phyloP scores from a whole-genome alignment of 1,140 invertebrate genomes.

The Tetranychus cinnabarinus region DNA sequence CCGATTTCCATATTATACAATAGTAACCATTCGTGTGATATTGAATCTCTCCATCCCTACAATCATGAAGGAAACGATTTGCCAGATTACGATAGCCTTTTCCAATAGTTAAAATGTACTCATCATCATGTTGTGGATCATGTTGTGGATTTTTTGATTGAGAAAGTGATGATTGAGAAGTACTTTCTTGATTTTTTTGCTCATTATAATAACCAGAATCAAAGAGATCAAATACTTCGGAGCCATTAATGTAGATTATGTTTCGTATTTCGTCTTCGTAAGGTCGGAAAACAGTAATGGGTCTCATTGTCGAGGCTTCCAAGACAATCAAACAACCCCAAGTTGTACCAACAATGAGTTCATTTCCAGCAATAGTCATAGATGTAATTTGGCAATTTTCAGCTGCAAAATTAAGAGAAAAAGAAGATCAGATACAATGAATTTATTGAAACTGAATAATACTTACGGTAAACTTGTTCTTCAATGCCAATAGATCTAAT shows the following conservation, averaged over 20 bases:
- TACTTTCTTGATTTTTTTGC: not conserved
- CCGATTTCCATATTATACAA: slow-evolving; percentile 5
- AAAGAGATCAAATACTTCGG: not conserved
- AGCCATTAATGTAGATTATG: slow-evolving; percentile 17
- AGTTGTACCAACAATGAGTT: slow-evolving; percentile 64
- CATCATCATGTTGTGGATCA: slow-evolving; percentile 6
- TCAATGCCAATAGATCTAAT: slow-evolving; percentile 73
- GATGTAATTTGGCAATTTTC: slow-evolving; percentile 39
- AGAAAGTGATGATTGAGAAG: not conserved
- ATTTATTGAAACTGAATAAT: not conserved
- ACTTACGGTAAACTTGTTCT: slow-evolving; percentile 47
- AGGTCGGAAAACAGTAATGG: slow-evolving; percentile 67
- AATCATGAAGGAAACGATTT: slow-evolving; percentile 19
- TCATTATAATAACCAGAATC: slow-evolving; percentile 1
- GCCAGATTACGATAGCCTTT: slow-evolving; percentile 56
- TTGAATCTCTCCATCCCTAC: not conserved
- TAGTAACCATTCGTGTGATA: not conserved
- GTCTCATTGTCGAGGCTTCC: slow-evolving; percentile 46
- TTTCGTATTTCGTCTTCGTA: slow-evolving; percentile 53
- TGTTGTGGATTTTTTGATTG: not conserved
- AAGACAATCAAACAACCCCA: slow-evolving; percentile 76
- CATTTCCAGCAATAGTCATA: slow-evolving; percentile 37
- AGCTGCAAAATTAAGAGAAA: slow-evolving; percentile 10
- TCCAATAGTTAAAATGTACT: slow-evolving; percentile 35
- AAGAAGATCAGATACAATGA: not conserved